phyloP scores from a whole-genome alignment of 2,797 vertebrate genomes.

The Clarias pachynema region DNA sequence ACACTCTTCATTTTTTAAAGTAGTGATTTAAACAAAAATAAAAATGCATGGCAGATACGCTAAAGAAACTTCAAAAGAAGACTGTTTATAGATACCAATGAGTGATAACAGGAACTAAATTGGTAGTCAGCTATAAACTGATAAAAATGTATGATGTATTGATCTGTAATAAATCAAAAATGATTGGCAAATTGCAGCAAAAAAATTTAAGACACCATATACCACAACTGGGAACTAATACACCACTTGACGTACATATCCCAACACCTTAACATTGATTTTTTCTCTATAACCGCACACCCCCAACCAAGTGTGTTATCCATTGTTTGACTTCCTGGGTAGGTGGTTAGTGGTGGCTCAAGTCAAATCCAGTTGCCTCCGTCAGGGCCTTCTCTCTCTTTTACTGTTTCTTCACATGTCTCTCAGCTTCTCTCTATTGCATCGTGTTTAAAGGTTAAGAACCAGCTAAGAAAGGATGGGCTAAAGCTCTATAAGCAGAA shows the following conservation, averaged over 20 bases:
- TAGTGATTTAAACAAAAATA: not conserved
- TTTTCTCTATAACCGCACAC: not conserved
- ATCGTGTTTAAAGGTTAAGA: constrained; percentile 37
- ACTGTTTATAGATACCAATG: not conserved
- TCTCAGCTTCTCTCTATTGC: not conserved
- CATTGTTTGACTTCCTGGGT: not conserved
- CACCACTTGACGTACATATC: not conserved
- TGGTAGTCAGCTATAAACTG: not conserved
- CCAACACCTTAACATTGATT: not conserved
- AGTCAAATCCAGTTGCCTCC: not conserved
- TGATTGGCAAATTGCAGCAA: not conserved
- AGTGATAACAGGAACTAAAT: not conserved
- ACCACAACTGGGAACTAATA: not conserved
- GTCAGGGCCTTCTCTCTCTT: not conserved
- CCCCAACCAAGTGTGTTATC: not conserved
- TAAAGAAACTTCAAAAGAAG: not conserved
- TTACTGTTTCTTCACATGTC: not conserved
- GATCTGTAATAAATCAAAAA: not conserved
- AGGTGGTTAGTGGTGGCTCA: not conserved
- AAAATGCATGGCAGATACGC: not conserved
- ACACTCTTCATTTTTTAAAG: not conserved
- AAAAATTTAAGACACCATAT: not conserved
- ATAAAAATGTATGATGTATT: not conserved
- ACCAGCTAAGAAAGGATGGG: constrained; percentile 70
- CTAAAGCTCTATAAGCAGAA: constrained; percentile 72